Percentiles rank a stretch among this genome's conserved stretches.
Conservation (phyloP, 2,113 vertebrate genomes). For the Callocephalon fimbriatum region DNA sequence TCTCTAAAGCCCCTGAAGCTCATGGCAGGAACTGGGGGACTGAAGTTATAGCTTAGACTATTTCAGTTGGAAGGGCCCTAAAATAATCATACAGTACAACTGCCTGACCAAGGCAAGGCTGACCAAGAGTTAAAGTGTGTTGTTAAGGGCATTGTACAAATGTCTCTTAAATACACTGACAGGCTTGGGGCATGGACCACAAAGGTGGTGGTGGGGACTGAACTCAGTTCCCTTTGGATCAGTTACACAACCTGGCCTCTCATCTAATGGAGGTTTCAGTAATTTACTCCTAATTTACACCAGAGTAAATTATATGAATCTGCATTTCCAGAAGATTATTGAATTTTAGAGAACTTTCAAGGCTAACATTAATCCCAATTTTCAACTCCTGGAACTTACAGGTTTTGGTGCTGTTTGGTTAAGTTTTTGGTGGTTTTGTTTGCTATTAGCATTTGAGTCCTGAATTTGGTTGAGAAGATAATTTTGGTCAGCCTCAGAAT, state of each 20-base stretch:
- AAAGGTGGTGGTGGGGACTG: neutral
- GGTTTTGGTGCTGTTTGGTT: neutral
- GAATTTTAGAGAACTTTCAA: neutral
- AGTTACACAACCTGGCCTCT: neutral
- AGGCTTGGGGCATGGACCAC: rapidly evolving
- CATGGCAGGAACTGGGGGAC: neutral
- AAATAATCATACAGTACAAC: neutral
- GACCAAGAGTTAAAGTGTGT: neutral
- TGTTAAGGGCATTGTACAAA: neutral
- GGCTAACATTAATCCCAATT: neutral
- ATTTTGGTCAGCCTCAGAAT: neutral
- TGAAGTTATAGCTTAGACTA: neutral
- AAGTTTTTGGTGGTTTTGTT: neutral
- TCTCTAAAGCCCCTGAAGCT: neutral
- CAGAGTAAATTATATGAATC: neutral
- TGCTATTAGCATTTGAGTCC: neutral
- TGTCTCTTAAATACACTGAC: neutral
- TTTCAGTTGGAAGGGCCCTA: neutral
- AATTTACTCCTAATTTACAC: neutral
- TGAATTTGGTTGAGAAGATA: neutral
- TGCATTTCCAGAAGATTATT: neutral
- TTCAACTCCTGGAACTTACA: neutral
- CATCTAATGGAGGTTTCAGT: neutral
- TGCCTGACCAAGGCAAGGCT: neutral
- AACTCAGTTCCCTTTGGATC: neutral